A percentile compares a stretch with the other conserved stretches of the same genome.
Conservation (phyloP, 2,113 vertebrate genomes). For the Microtus oregoni region DNA sequence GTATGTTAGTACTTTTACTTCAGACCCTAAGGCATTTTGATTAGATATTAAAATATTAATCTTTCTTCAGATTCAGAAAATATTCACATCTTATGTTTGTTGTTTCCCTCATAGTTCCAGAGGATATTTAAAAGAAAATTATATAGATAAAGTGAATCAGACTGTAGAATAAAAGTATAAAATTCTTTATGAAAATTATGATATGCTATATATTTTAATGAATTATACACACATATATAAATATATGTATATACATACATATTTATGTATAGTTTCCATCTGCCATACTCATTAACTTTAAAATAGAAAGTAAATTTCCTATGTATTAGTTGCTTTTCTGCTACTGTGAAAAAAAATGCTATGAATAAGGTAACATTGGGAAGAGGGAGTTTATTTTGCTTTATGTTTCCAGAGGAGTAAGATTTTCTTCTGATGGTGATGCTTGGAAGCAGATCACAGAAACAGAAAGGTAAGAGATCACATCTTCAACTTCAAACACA, state of each 20-base stretch:
- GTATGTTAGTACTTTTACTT: slow-evolving; percentile 57
- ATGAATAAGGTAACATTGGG: background rate
- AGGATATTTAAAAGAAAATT: slow-evolving; percentile 22
- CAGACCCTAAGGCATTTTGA: slow-evolving; percentile 48
- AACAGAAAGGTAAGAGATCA: too few relatives aligned
- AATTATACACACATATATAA: background rate
- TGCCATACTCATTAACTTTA: background rate
- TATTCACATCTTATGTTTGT: slow-evolving; percentile 10
- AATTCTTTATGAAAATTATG: slow-evolving; percentile 14
- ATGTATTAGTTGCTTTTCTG: background rate
- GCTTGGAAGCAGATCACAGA: too few relatives aligned
- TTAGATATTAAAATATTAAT: slow-evolving; percentile 54
- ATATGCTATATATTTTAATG: slow-evolving; percentile 27
- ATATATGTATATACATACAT: background rate
- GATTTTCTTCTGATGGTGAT: background rate
- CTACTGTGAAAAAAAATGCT: background rate
- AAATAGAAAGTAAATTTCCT: slow-evolving; percentile 14
- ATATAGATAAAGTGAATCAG: background rate
- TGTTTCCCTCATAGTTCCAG: slow-evolving; percentile 13
- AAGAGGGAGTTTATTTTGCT: background rate
- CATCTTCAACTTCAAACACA: too few relatives aligned
- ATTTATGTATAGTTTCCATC: background rate
- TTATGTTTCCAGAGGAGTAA: background rate
- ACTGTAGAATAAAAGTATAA: slow-evolving; percentile 4
- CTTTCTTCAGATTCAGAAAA: slow-evolving; percentile 30